phyloP scores from a whole-genome alignment of 2,113 vertebrate genomes.

The Prinia subflava region DNA sequence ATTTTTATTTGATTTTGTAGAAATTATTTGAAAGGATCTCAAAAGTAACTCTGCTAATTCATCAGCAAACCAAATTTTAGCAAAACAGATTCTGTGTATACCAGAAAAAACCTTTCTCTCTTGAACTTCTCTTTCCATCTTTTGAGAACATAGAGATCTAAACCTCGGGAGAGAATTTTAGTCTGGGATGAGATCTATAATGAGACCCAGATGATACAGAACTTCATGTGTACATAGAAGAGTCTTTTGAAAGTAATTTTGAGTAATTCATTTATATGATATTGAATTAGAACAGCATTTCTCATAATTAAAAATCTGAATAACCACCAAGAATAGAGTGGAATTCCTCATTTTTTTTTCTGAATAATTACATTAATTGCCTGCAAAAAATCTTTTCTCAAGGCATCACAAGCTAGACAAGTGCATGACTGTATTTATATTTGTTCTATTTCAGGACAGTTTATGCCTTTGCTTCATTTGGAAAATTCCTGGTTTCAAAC shows the following conservation, averaged over 20 bases:
- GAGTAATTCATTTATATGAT: not conserved
- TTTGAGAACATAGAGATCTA: not conserved
- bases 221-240: not conserved
- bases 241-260: not conserved
- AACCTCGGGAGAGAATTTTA: rapidly evolving
- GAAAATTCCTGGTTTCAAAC: not conserved
- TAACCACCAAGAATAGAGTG: not conserved
- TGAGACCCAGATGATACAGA: not conserved
- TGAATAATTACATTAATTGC: not conserved
- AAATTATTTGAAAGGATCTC: not conserved
- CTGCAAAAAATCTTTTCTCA: not conserved
- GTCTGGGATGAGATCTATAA: not conserved
- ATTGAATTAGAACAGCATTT: not conserved
- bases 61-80: not conserved
- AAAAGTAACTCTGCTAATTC: not conserved
- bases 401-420: not conserved
- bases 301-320: not conserved
- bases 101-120: not conserved
- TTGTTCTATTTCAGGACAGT: not conserved
- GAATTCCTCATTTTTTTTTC: not conserved
- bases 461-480: not conserved
- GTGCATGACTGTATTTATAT: not conserved
- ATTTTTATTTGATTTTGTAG: not conserved
- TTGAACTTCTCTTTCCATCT: not conserved
- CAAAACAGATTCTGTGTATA: not conserved